A percentile compares a stretch with the other conserved stretches of the same genome.
phyloP scores from a whole-genome alignment of 1,140 invertebrate species.

The Paramacrobiotus metropolitanus region DNA sequence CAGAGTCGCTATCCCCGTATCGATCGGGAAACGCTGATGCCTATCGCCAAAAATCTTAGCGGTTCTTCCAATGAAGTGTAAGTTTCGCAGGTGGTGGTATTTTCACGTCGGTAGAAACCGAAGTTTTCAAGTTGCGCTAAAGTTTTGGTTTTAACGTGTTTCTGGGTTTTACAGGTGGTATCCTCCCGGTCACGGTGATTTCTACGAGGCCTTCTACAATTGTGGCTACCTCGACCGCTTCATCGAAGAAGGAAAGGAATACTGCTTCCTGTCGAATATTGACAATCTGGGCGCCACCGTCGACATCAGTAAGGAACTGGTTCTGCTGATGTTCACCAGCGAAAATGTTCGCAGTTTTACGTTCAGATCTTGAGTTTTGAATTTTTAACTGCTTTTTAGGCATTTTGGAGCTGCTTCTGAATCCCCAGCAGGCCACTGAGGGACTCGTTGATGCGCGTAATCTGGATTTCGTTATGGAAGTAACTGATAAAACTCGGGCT shows the following conservation, averaged over 20 bases:
- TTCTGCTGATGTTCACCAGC: not conserved
- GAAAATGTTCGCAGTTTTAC: no score
- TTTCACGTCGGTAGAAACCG: not conserved
- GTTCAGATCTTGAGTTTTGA: not conserved
- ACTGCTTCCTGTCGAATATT: constrained; percentile 96
- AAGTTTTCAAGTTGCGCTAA: not conserved
- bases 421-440: constrained; percentile 13
- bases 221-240: constrained; percentile 76
- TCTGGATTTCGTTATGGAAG: constrained; percentile 96
- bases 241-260: constrained; percentile 57
- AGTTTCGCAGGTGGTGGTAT: constrained; percentile 12
- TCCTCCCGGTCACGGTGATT: constrained; percentile 95
- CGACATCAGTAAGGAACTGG: constrained; percentile 50
- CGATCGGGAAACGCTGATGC: constrained; percentile 75
- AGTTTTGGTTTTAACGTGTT: no score
- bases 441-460: no score
- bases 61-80: constrained; percentile 52
- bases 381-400: constrained; percentile 19
- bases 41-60: constrained; percentile 50
- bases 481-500: constrained; percentile 93
- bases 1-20: constrained; percentile 88
- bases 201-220: constrained; percentile 84
- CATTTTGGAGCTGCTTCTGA: constrained; percentile 64
- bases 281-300: constrained; percentile 97
- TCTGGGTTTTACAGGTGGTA: constrained; percentile 82